Percentiles rank a stretch among this genome's conserved stretches.
These are phyloP conservation scores for Syndactyla subalaris DNA, from an alignment of 2,797 vertebrate species.

Conservation along the genomic window DNA sequence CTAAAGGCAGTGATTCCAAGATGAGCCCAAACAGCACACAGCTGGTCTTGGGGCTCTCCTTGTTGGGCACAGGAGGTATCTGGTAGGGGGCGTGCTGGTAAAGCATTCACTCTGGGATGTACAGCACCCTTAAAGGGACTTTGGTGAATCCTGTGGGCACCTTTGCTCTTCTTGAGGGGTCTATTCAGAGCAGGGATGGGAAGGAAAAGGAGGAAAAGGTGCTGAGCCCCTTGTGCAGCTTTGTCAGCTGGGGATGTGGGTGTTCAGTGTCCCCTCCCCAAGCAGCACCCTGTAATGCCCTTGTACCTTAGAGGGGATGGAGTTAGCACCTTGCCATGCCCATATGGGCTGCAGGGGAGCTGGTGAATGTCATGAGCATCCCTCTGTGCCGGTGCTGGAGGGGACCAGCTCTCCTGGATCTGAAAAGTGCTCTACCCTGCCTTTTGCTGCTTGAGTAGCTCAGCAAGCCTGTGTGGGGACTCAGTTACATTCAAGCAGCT, in stretches of 20 bases:
- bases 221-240: neutral
- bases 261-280: neutral
- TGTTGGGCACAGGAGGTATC: neutral
- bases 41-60: neutral
- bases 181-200: neutral
- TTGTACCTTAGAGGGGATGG: neutral
- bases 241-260: neutral
- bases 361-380: neutral
- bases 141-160: fast-evolving
- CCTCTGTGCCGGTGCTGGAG: fast-evolving
- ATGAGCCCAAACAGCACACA: neutral
- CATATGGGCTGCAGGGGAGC: neutral
- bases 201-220: neutral
- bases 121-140: neutral
- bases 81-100: neutral
- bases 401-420: neutral
- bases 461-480: neutral
- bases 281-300: neutral
- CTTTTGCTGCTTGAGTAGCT: neutral
- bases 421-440: neutral
- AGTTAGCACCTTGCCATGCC: neutral
- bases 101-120: fast-evolving
- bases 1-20: neutral
- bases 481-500: neutral
- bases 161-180: neutral